Conservation (phyloP, 2,888 invertebrate species). For the Myopa tessellatipennis region DNA sequence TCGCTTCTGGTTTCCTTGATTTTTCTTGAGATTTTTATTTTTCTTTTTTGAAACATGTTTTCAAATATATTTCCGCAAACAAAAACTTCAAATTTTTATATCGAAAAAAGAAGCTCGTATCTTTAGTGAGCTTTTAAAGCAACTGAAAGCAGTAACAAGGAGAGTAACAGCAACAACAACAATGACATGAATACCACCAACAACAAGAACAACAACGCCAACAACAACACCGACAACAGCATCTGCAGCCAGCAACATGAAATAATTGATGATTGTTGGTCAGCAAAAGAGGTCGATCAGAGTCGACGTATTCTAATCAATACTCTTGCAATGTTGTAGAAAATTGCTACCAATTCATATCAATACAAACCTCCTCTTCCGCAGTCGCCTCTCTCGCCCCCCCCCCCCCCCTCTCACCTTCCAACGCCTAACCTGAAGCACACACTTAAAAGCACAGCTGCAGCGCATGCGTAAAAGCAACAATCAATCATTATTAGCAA, state of each 20-base stretch:
- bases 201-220: no score
- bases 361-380: not conserved
- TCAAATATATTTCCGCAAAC: no score
- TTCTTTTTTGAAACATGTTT: no score
- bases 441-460: not conserved
- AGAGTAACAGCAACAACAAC: not conserved
- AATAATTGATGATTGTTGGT: no score
- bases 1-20: no score
- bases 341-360: constrained; percentile 11
- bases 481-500: constrained; percentile 51
- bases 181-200: not conserved
- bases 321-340: constrained; percentile 3
- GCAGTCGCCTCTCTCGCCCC: not conserved
- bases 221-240: no score
- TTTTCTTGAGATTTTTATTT: no score
- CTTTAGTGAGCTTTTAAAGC: not conserved
- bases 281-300: no score
- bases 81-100: no score
- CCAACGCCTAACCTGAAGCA: no score
- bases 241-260: not conserved
- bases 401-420: not conserved
- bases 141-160: not conserved
- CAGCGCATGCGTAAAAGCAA: constrained; percentile 54
- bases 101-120: not conserved
- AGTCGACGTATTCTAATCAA: constrained; percentile 4